Percentiles rank a stretch among this genome's conserved stretches.
phyloP scores from a whole-genome alignment of 2,797 vertebrate genomes.

The Coregonus suidteri region DNA sequence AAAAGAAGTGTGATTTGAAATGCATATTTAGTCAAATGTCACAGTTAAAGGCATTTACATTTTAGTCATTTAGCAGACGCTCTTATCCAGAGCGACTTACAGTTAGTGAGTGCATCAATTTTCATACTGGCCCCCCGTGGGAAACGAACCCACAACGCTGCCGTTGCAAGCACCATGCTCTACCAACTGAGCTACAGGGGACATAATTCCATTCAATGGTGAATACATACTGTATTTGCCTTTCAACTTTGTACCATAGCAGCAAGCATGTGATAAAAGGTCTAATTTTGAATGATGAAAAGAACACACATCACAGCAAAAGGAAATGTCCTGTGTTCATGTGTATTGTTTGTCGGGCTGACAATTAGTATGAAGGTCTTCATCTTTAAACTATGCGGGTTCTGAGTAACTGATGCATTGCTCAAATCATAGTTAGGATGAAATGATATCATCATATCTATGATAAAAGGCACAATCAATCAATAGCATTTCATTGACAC shows the following conservation, averaged over 20 bases:
- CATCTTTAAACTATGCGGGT: constrained; percentile 16
- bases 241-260: neutral
- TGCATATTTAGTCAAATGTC: neutral
- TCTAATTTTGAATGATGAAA: constrained; percentile 8
- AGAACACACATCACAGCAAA: constrained; percentile 35
- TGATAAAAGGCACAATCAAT: neutral
- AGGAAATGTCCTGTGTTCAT: constrained; percentile 32
- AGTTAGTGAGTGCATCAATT: too few species aligned
- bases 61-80: too few species aligned
- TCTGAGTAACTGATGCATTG: constrained; percentile 1
- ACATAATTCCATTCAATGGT: neutral
- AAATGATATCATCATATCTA: neutral
- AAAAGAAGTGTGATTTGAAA: neutral
- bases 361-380: constrained; percentile 12
- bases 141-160: too few species aligned
- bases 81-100: too few species aligned
- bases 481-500: constrained; percentile 33
- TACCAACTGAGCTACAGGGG: too few species aligned
- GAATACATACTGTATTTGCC: constrained; percentile 6
- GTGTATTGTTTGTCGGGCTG: constrained; percentile 33
- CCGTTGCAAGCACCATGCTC: too few species aligned
- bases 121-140: too few species aligned
- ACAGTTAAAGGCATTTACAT: neutral
- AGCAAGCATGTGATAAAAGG: constrained; percentile 21
- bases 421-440: neutral